Conservation (phyloP, 2,888 invertebrate species). For the Caenorhabditis doughertyi region DNA sequence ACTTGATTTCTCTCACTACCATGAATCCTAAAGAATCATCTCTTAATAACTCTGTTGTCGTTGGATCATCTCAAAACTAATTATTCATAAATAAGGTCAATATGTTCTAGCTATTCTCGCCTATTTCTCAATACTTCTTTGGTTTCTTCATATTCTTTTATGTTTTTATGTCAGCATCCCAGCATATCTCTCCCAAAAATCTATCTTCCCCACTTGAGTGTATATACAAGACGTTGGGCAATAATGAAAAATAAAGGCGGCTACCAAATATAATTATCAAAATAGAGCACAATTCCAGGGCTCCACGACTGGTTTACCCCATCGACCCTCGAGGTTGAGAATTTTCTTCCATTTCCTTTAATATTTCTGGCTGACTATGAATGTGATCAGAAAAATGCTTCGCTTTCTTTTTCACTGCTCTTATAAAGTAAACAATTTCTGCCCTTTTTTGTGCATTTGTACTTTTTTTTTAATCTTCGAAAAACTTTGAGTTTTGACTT, state of each 20-base stretch:
- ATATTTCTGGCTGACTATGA: constrained; percentile 41
- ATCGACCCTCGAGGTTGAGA: constrained; percentile 15
- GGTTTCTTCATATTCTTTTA: constrained; percentile 22
- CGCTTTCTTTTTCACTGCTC: not conserved
- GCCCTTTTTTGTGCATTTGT: constrained; percentile 1
- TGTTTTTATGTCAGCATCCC: constrained; percentile 7
- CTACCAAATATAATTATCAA: constrained; percentile 62
- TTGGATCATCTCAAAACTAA: not conserved
- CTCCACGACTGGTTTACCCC: constrained; percentile 33
- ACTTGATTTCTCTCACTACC: not conserved
- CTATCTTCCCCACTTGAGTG: constrained; percentile 39
- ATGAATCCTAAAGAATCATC: not conserved
- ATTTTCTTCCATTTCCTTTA: constrained; percentile 50
- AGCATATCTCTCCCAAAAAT: not conserved
- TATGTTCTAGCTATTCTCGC: not conserved
- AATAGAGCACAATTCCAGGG: constrained; percentile 60
- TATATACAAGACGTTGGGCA: constrained; percentile 39
- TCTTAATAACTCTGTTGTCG: not conserved
- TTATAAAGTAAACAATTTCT: constrained; percentile 36
- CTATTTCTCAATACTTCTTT: not conserved
- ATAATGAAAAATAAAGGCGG: constrained; percentile 53
- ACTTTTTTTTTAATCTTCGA: constrained; percentile 4
- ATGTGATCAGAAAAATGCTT: constrained; percentile 40
- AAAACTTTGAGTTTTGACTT: not conserved
- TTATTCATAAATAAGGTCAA: not conserved